Percentiles rank a stretch among this genome's conserved stretches.
These are phyloP conservation scores for Xenopus petersii DNA, from an alignment of 2,797 vertebrate genomes.

Conservation along the genomic window DNA sequence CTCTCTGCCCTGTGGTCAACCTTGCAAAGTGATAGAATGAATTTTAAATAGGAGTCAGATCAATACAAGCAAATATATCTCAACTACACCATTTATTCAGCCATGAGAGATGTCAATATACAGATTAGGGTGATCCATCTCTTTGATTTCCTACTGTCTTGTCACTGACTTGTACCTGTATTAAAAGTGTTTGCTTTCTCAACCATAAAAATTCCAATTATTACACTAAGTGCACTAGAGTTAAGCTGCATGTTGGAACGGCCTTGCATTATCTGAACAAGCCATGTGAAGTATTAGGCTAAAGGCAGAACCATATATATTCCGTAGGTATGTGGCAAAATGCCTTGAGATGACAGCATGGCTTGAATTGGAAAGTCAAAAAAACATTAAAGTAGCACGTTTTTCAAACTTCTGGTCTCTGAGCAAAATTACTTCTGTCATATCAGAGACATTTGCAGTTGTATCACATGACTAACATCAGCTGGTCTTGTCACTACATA, in stretches of 20 bases:
- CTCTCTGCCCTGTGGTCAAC: constrained; percentile 82
- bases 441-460: constrained; percentile 63
- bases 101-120: constrained; percentile 96
- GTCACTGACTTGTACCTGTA: constrained; percentile 77
- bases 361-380: constrained; percentile 65
- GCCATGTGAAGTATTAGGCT: constrained; percentile 65
- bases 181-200: constrained; percentile 86
- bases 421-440: constrained; percentile 66
- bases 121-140: constrained; percentile 95
- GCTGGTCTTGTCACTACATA: constrained; percentile 66
- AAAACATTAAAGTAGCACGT: constrained; percentile 52
- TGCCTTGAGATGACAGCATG: constrained; percentile 67
- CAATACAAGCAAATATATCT: constrained; percentile 95
- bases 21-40: constrained; percentile 78
- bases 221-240: constrained; percentile 78
- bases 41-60: constrained; percentile 87
- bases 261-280: constrained; percentile 72
- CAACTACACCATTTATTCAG: constrained; percentile 96
- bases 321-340: constrained; percentile 66
- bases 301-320: constrained; percentile 64
- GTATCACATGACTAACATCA: constrained; percentile 63
- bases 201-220: constrained; percentile 88
- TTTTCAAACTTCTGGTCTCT: constrained; percentile 65
- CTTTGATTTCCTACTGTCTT: constrained; percentile 90
- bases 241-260: constrained; percentile 69